phyloP scores from a whole-genome alignment of 2,888 invertebrate genomes.

The Campoplex capitator region DNA sequence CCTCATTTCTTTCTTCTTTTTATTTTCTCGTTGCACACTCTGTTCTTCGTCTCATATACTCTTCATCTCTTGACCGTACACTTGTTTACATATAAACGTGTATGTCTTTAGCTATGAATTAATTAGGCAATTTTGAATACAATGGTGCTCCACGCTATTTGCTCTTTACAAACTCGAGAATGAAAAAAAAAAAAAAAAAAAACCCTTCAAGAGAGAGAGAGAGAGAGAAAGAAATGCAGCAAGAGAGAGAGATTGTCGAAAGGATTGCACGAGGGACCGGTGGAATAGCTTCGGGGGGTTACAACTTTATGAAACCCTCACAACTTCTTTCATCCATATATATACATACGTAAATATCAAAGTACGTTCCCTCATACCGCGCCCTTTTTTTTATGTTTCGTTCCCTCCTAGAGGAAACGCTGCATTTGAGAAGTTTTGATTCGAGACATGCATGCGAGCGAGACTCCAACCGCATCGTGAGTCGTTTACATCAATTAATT shows the following conservation, averaged over 20 bases:
- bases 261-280: constrained; percentile 24
- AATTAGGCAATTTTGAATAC: constrained; percentile 72
- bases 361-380: constrained; percentile 25
- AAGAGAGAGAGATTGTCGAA: constrained; percentile 1
- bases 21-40: constrained; percentile 47
- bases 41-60: constrained; percentile 52
- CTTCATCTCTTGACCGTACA: constrained; percentile 60
- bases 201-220: no score
- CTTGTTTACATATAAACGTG: constrained; percentile 41
- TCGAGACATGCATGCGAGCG: background rate
- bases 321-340: constrained; percentile 53
- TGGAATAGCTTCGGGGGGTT: constrained; percentile 38
- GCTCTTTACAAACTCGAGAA: constrained; percentile 63
- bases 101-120: constrained; percentile 69
- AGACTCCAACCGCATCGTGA: background rate
- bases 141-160: constrained; percentile 66
- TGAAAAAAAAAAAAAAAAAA: constrained; percentile 12
- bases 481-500: background rate
- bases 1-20: constrained; percentile 29
- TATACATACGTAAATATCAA: constrained; percentile 52
- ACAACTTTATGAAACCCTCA: constrained; percentile 61
- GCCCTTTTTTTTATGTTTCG: background rate
- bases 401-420: background rate
- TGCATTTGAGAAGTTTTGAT: background rate
- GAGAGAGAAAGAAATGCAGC: background rate